phyloP scores from a whole-genome alignment of 2,888 invertebrate genomes.

The Eupsilia transversa region DNA sequence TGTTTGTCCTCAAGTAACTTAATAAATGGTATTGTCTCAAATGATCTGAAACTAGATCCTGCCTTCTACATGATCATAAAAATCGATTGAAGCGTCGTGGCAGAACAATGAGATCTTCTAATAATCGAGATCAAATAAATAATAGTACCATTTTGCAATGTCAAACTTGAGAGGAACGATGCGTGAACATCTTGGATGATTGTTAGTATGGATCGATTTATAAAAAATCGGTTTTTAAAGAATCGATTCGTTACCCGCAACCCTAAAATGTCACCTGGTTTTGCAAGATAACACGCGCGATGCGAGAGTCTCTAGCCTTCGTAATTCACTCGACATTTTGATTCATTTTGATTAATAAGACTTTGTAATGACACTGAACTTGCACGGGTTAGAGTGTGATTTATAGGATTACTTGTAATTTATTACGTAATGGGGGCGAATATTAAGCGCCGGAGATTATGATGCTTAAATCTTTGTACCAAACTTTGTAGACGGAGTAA shows the following conservation, averaged over 20 bases:
- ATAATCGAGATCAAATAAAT: too few species aligned
- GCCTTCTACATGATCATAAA: too few species aligned
- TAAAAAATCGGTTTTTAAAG: neutral
- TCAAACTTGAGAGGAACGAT: too few species aligned
- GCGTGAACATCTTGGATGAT: too few species aligned
- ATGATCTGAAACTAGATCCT: neutral
- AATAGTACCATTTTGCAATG: too few species aligned
- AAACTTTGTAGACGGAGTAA: constrained; percentile 56
- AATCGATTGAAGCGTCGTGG: too few species aligned
- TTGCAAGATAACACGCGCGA: constrained; percentile 78
- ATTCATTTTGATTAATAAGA: constrained; percentile 79
- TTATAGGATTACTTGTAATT: constrained; percentile 74
- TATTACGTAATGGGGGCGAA: constrained; percentile 71
- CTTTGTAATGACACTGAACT: constrained; percentile 73
- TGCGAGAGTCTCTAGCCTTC: constrained; percentile 57
- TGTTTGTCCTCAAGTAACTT: too few species aligned
- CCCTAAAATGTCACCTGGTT: constrained; percentile 82
- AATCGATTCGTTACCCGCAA: constrained; percentile 31
- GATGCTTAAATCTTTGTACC: constrained; percentile 52
- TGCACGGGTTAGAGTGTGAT: constrained; percentile 73
- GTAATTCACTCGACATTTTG: constrained; percentile 70
- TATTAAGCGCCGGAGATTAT: constrained; percentile 64
- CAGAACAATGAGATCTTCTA: too few species aligned
- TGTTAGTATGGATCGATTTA: neutral
- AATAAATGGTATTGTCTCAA: neutral